phyloP scores from a whole-genome alignment of 2,888 invertebrate genomes.

The Deilephila elpenor region DNA sequence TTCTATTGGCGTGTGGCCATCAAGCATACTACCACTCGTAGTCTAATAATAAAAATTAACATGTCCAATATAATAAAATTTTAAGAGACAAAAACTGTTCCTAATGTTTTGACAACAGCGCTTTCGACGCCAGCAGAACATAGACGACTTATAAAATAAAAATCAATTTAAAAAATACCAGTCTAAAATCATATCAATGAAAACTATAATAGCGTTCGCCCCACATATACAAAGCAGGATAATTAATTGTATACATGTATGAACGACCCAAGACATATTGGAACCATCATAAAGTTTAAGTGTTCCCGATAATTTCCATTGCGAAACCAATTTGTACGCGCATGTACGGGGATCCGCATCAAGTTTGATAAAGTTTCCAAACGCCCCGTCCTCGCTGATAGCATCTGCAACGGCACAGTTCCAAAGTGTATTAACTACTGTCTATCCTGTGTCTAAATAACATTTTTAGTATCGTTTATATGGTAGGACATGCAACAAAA shows the following conservation, averaged over 20 bases:
- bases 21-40: too few species aligned
- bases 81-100: too few species aligned
- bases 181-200: too few species aligned
- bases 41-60: too few species aligned
- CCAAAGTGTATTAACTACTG: slow-evolving; percentile 25
- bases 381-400: neutral
- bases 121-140: too few species aligned
- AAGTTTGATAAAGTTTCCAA: slow-evolving; percentile 19
- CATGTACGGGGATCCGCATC: neutral
- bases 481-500: neutral
- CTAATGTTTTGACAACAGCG: too few species aligned
- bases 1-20: too few species aligned
- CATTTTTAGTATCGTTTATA: neutral
- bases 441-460: neutral
- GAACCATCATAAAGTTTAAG: neutral
- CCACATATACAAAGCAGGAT: neutral
- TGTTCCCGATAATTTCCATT: slow-evolving; percentile 3
- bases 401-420: slow-evolving; percentile 23
- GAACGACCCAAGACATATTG: neutral
- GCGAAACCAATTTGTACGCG: slow-evolving; percentile 8
- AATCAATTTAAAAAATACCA: too few species aligned
- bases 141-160: too few species aligned
- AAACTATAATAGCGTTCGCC: too few species aligned
- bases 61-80: too few species aligned
- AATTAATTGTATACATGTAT: neutral